phyloP scores from a whole-genome alignment of 2,797 vertebrate species.

The Oryzias dopingdopingensis region DNA sequence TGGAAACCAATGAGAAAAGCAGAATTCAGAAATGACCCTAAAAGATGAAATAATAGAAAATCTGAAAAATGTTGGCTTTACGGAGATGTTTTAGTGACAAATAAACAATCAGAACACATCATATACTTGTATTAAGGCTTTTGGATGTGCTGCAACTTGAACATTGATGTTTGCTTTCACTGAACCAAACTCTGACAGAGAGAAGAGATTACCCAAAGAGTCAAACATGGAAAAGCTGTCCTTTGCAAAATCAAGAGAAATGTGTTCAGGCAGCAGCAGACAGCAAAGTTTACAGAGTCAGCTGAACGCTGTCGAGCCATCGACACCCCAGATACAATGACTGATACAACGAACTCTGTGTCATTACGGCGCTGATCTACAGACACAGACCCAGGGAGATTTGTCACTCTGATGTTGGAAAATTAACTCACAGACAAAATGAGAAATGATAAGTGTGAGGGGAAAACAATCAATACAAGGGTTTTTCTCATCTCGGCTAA shows the following conservation, averaged over 20 bases:
- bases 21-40: too few species aligned
- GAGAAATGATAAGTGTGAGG: slow-evolving; percentile 34
- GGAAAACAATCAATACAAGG: slow-evolving; percentile 41
- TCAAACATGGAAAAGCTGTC: slow-evolving; percentile 45
- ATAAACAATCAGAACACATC: too few species aligned
- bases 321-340: slow-evolving; percentile 36
- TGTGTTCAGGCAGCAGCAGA: slow-evolving; percentile 33
- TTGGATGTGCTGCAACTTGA: slow-evolving; percentile 8
- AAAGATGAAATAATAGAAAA: too few species aligned
- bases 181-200: slow-evolving; percentile 24
- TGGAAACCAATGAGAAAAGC: too few species aligned
- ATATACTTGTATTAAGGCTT: not conserved
- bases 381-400: slow-evolving; percentile 36
- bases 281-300: slow-evolving; percentile 45
- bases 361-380: slow-evolving; percentile 34
- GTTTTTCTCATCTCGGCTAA: slow-evolving; percentile 21
- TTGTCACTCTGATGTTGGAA: slow-evolving; percentile 43
- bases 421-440: slow-evolving; percentile 43
- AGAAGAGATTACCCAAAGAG: slow-evolving; percentile 42
- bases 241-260: slow-evolving; percentile 51
- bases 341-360: slow-evolving; percentile 49
- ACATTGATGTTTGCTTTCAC: slow-evolving; percentile 25
- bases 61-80: too few species aligned
- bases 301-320: slow-evolving; percentile 48
- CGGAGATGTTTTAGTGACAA: too few species aligned